Base-by-base conservation (phyloP, 2,113 vertebrate species). In the Limanda limanda region DNA sequence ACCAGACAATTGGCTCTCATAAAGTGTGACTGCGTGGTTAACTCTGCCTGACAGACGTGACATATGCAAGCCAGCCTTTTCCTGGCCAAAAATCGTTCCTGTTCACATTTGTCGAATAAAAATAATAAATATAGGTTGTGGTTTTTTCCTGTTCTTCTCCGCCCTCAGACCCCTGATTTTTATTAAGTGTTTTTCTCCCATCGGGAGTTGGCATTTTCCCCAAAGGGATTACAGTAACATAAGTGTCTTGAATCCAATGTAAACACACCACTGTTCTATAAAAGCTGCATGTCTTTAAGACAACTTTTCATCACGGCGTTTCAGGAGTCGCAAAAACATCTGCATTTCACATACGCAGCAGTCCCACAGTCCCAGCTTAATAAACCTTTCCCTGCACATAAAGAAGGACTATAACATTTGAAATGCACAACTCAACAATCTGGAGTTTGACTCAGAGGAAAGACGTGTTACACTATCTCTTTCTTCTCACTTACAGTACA, bases 281-380 rank as follows among this genome's bases (percentile, higher is more conserved):
- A 31, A 31, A 31, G 31, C 6, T 31, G 31, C 31, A 31, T 1
- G 64, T 75, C 70, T 45, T 23, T 64, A 70, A 74, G 10, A 51
- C 20, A 7, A 83, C 27, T 1, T 70, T 23, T 70, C 15, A 14
- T 47, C 45, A 17, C 61, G 47, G 27, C 25, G 37, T 37, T 71
- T 76, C 52, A 65, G 25, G 40, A 63, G 25, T 75, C 42, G 68
- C 24, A 2, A 78, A 82, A 51, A 80, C 85, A 89, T 80, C 85
- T 91, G 88, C 45, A 76, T 83, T 85, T 79, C 82, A 37, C 80
- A 82, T 80, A 24, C 18, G 17, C 47, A 51, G 7, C 25, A 42
- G 72, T 88, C 85, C 85, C 84, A 59, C 66, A 77, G 88, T 82
- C 87, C 86, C 76, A 76, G 73, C 85, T 85, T 86, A 91, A 84